A percentile compares a stretch with the other conserved stretches of the same genome.
Conservation (phyloP, 1,140 invertebrate genomes). For the Liolophura sinensis region DNA sequence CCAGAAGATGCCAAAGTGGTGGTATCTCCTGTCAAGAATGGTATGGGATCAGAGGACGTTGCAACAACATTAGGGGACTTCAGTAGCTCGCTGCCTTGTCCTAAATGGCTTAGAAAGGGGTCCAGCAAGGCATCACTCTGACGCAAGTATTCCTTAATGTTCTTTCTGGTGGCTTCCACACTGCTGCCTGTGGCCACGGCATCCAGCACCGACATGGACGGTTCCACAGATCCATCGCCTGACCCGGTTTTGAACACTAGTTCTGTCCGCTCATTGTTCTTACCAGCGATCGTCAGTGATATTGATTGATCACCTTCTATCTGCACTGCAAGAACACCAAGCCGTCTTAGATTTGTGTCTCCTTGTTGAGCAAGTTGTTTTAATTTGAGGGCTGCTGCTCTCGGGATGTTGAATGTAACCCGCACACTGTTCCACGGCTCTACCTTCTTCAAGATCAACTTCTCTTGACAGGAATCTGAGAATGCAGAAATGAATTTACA, state of each 20-base stretch:
- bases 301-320: conserved; percentile 93
- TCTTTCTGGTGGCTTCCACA: conserved; percentile 53
- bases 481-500: neutral
- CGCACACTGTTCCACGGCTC: conserved; percentile 98
- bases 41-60: conserved; percentile 48
- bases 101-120: conserved; percentile 24
- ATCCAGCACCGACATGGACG: conserved; percentile 22
- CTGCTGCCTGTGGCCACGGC: conserved; percentile 31
- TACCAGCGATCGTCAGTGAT: conserved; percentile 80
- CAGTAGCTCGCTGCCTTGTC: conserved; percentile 22
- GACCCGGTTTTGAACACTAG: conserved; percentile 67
- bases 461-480: conserved; percentile 46
- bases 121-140: conserved; percentile 46
- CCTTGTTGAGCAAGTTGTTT: conserved; percentile 88
- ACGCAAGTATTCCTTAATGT: conserved; percentile 54
- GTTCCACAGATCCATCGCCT: conserved; percentile 35
- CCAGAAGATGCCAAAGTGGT: neutral
- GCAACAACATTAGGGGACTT: conserved; percentile 56
- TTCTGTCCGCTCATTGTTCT: conserved; percentile 73
- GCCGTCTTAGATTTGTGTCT: conserved; percentile 80
- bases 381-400: conserved; percentile 87
- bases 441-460: conserved; percentile 73
- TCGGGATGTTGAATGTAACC: conserved; percentile 94
- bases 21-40: conserved; percentile 23
- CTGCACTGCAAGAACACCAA: conserved; percentile 94